Evolutionary conservation across 2,797 vertebrate genomes (phyloP).

Genomic region (Salmo trutta): DNA sequence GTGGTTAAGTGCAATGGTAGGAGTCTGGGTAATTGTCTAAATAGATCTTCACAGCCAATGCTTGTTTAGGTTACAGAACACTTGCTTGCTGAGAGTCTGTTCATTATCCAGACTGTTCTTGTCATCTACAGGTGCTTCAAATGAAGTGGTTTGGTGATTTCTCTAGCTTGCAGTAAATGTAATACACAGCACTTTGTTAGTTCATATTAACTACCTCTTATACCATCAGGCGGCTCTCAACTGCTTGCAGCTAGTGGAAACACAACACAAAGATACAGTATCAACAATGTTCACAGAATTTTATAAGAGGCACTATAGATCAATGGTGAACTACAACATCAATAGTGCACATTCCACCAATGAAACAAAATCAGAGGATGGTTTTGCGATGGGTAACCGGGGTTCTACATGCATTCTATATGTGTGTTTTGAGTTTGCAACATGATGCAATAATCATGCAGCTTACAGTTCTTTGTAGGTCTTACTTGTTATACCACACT

Average conservation of each 20-base stretch:
- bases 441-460: too few relatives aligned
- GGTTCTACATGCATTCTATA: neutral
- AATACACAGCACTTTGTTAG: neutral
- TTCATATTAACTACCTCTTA: slow-evolving; percentile 44
- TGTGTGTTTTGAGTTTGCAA: neutral
- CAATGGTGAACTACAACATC: neutral
- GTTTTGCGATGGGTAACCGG: neutral
- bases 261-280: neutral
- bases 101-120: slow-evolving; percentile 47
- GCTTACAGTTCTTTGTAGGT: neutral
- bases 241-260: neutral
- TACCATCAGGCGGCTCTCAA: slow-evolving; percentile 15
- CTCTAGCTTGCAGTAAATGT: slow-evolving; percentile 28
- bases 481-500: neutral
- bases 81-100: slow-evolving; percentile 32
- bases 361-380: neutral
- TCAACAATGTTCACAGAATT: too few relatives aligned
- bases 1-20: slow-evolving; percentile 32
- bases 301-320: too few relatives aligned
- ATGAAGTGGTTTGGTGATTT: slow-evolving; percentile 49
- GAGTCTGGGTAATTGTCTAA: slow-evolving; percentile 14
- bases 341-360: neutral
- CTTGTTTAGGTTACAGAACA: slow-evolving; percentile 42
- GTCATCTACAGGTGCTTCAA: slow-evolving; percentile 41
- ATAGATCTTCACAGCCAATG: slow-evolving; percentile 28